A percentile compares a stretch with the other conserved stretches of the same genome.
phyloP scores from a whole-genome alignment of 2,113 vertebrate species.

The Podarcis raffonei region DNA sequence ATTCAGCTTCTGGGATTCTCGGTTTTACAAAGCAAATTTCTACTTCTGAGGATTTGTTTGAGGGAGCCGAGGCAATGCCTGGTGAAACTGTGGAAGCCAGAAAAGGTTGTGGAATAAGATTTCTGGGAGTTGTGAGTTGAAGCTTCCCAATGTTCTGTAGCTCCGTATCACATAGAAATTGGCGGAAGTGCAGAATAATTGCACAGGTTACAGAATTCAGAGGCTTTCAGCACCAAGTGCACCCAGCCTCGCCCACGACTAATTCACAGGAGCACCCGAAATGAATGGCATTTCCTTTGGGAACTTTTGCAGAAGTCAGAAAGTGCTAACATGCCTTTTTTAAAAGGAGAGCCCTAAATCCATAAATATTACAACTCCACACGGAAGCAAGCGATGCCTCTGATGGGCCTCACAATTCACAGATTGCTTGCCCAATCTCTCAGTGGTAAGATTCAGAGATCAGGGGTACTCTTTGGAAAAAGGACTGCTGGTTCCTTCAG shows the following conservation, averaged over 20 bases:
- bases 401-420: too few relatives aligned
- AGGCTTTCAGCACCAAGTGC: too few relatives aligned
- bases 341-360: not conserved
- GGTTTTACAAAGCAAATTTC: not conserved
- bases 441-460: fast-evolving
- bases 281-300: not conserved
- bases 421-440: fast-evolving
- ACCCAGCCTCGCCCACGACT: not conserved
- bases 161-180: not conserved
- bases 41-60: not conserved
- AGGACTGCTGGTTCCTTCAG: fast-evolving
- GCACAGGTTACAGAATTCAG: not conserved
- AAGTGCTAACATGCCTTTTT: not conserved
- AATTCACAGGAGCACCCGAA: not conserved
- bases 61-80: not conserved
- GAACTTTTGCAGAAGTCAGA: not conserved
- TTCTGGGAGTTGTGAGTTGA: not conserved
- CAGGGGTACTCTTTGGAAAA: not conserved
- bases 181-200: not conserved
- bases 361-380: not conserved
- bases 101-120: not conserved
- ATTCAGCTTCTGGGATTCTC: not conserved
- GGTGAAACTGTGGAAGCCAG: not conserved
- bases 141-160: not conserved
- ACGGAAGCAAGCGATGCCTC: fast-evolving